A percentile compares a stretch with the other conserved stretches of the same genome.
These are phyloP conservation scores for Aphelocoma californica DNA, from an alignment of 2,797 vertebrate genomes.

Conservation along the genomic window DNA sequence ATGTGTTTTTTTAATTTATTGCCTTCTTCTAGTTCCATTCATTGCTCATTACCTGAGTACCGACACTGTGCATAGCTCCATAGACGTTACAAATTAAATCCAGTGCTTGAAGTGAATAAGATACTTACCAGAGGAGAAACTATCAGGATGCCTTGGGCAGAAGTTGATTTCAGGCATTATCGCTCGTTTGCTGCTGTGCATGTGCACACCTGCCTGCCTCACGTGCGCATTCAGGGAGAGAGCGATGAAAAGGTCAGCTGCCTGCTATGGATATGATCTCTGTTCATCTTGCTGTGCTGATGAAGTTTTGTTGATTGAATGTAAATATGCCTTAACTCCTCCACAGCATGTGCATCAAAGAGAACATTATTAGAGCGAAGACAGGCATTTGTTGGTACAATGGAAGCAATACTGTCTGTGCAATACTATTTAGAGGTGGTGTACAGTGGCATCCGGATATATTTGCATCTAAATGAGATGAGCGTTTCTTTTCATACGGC, in stretches of 20 bases:
- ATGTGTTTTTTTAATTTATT: neutral
- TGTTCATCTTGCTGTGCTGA: slow-evolving; percentile 4
- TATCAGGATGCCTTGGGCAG: neutral
- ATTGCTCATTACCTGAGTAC: neutral
- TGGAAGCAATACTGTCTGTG: neutral
- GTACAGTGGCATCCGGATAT: neutral
- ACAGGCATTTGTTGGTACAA: neutral
- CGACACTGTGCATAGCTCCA: neutral
- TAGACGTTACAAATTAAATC: neutral
- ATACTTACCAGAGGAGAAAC: neutral
- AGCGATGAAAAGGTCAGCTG: slow-evolving; percentile 7
- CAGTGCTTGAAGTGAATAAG: neutral
- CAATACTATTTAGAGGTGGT: neutral
- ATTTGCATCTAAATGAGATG: slow-evolving; percentile 59
- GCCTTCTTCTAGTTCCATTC: neutral
- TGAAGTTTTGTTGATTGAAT: slow-evolving; percentile 44
- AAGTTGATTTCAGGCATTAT: neutral
- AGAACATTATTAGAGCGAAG: neutral
- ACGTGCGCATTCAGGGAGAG: neutral
- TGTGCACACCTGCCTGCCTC: neutral
- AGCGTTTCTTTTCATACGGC: neutral
- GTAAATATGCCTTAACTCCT: slow-evolving; percentile 1
- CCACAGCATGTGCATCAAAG: neutral
- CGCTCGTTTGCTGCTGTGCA: rapidly evolving
- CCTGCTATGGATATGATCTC: neutral